Evolutionary conservation across 1,140 invertebrate species (phyloP).

Genomic region (Lutraria rhynchaena): DNA sequence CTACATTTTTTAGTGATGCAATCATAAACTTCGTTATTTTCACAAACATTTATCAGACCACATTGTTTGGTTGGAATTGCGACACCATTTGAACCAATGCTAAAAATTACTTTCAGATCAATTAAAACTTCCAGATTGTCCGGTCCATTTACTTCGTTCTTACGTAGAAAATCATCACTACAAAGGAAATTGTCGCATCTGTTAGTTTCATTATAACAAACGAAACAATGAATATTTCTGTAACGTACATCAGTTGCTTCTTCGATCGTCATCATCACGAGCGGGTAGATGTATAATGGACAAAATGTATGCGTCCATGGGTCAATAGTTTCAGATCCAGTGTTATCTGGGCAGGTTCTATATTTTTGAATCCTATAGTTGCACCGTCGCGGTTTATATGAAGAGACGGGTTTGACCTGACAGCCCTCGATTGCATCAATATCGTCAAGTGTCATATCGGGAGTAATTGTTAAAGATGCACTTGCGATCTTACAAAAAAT

Average conservation of each 20-base stretch:
- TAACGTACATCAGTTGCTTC: not conserved
- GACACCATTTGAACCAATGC: not conserved
- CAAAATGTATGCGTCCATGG: not conserved
- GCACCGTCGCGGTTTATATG: not conserved
- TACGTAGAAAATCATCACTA: not conserved
- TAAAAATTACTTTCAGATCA: not conserved
- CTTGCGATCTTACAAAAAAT: not conserved
- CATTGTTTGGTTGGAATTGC: not conserved
- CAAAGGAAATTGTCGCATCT: not conserved
- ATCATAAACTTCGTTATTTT: constrained; percentile 13
- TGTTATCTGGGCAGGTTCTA: too few relatives aligned
- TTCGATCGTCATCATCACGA: not conserved
- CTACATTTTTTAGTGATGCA: constrained; percentile 12
- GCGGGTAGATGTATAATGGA: not conserved
- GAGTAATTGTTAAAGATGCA: not conserved
- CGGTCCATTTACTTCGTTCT: not conserved
- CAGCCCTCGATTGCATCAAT: not conserved
- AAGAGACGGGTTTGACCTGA: not conserved
- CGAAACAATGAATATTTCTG: constrained; percentile 19
- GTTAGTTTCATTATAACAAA: not conserved
- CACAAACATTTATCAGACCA: not conserved
- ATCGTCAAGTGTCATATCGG: not conserved
- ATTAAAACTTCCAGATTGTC: not conserved
- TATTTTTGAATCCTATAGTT: not conserved
- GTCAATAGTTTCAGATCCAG: not conserved